Conservation (phyloP, 2,888 invertebrate genomes). For the Sphaerophoria rueppellii region DNA sequence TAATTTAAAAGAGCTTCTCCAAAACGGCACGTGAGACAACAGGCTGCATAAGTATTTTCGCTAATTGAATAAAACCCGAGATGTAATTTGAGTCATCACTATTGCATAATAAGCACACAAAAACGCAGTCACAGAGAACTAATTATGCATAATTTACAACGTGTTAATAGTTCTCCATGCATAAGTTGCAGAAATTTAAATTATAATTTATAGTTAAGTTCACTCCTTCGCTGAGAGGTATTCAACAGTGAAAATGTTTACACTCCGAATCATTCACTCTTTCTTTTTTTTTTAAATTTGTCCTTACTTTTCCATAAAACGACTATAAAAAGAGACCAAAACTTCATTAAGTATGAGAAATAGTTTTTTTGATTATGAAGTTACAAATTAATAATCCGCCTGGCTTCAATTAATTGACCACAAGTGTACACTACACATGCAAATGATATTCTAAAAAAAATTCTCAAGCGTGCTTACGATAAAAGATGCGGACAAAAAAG, state of each 20-base stretch:
- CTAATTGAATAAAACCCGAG: conserved; percentile 12
- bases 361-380: too few species aligned
- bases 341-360: too few species aligned
- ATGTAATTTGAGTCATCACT: conserved; percentile 17
- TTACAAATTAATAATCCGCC: neutral
- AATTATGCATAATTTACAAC: conserved; percentile 49
- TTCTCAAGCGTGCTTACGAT: conserved; percentile 44
- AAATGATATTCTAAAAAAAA: conserved; percentile 17
- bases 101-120: conserved; percentile 22
- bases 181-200: conserved; percentile 34
- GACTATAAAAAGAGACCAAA: too few species aligned
- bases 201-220: conserved; percentile 7
- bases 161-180: conserved; percentile 52
- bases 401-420: neutral
- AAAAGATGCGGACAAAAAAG: neutral
- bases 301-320: too few species aligned
- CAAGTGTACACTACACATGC: neutral
- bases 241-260: neutral
- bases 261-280: neutral
- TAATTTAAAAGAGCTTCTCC: neutral
- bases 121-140: conserved; percentile 51
- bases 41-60: conserved; percentile 2
- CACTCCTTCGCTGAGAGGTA: neutral
- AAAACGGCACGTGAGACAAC: neutral
- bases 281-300: neutral